Conservation (phyloP, 2,888 invertebrate genomes). For the Xanthorhoe spadicearia region DNA sequence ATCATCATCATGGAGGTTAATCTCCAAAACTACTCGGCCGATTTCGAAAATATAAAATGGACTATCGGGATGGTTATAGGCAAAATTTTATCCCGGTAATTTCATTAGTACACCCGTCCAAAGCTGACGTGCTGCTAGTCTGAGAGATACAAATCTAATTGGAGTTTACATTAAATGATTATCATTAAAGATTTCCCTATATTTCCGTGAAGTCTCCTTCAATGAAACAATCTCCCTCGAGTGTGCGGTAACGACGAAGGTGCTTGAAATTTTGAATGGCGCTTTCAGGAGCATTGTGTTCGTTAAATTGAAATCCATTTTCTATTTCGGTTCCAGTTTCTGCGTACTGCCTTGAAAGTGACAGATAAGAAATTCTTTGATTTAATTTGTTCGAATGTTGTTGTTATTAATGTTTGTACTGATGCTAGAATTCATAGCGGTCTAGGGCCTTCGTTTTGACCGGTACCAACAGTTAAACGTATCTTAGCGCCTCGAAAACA, state of each 20-base stretch:
- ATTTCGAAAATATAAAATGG: too few species aligned
- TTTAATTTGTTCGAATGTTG: not conserved
- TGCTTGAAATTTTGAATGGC: constrained; percentile 6
- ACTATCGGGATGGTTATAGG: too few species aligned
- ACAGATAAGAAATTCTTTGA: constrained; percentile 9
- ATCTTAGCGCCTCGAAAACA: too few species aligned
- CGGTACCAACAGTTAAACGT: too few species aligned
- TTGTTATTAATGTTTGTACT: too few species aligned
- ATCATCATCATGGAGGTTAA: too few species aligned
- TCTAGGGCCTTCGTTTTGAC: too few species aligned
- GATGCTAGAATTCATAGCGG: too few species aligned
- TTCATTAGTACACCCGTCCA: too few species aligned
- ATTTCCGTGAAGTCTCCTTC: not conserved
- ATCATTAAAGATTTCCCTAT: not conserved
- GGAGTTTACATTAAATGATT: not conserved
- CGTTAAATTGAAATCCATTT: constrained; percentile 22
- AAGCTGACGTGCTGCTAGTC: too few species aligned
- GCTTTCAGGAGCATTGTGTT: constrained; percentile 17
- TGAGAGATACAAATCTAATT: not conserved
- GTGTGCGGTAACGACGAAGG: constrained; percentile 1
- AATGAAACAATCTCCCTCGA: constrained; percentile 4
- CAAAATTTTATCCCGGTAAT: too few species aligned
- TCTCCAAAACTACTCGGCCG: too few species aligned
- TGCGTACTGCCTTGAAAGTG: constrained; percentile 8
- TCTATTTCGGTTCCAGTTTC: constrained; percentile 17